Base-by-base conservation (phyloP, 2,888 invertebrate species). In the Volucella inflata region DNA sequence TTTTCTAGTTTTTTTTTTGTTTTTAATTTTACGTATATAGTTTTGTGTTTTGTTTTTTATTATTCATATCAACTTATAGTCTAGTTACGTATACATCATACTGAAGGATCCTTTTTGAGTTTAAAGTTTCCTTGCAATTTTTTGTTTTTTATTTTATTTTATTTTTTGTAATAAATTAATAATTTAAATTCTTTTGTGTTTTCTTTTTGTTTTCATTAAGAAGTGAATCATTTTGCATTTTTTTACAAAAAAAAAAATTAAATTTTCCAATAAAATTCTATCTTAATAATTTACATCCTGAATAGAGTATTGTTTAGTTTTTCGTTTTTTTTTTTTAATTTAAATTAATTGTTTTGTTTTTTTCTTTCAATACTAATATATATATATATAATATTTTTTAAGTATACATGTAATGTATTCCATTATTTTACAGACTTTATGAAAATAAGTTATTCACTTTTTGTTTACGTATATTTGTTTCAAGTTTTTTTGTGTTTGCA, bases 51-150 rank as follows among this genome's bases (percentile, higher is more conserved):
- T 80, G 87, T 55, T 70, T 87, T 71, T 75, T 82, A 62, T 74
- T 83, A 77, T 76, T 87, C 81, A 85, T 85, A 85, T 81, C 78
- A 81, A 76, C 81, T 81, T 87, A 81, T 68, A 78, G 76, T 80
- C 85, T 87, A 87, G 64, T 88, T 92, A 92, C 92, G 92, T 92
- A 92, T 92, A 92, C 92, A 91, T 92, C 90, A 89, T 91, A 90
- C 89, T 90, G 89, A 90, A 90, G 91, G 90, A 89, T 88, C 88
- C 81, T 87, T 78, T 87, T 87, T 6, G 30, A 64, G 48, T 50
- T 80, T 74, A 70, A 74, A 80, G 59, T 82, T 68, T 81, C 87
- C 87, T 79, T 80, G 81, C 75, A 87, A 62, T 87, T 60, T 11
- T 70, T 65, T 72, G 8, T 21, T 57, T 70, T 50, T 10, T 55